These are phyloP conservation scores for Gymnothorax reevesii DNA, from an alignment of 2,797 vertebrate genomes.

Conservation along the genomic window DNA sequence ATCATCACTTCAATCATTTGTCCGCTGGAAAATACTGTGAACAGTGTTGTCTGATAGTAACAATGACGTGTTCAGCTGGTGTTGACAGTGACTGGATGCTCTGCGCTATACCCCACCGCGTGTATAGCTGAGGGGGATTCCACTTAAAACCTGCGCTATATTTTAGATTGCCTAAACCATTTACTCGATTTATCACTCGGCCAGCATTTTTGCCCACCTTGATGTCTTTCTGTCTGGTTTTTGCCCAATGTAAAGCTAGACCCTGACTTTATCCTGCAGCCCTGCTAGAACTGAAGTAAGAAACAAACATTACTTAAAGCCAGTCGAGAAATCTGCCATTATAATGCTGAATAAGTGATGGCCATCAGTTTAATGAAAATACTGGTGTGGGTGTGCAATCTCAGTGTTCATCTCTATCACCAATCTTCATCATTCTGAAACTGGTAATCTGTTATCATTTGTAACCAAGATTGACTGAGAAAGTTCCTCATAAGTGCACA, in stretches of 20 bases:
- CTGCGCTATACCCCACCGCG: too few relatives aligned
- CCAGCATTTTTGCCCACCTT: too few relatives aligned
- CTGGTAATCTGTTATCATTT: background rate
- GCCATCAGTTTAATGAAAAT: slow-evolving; percentile 10
- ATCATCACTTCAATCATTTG: background rate
- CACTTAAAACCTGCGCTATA: too few relatives aligned
- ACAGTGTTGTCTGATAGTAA: too few relatives aligned
- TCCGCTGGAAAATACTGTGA: background rate
- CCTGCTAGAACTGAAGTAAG: background rate
- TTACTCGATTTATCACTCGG: too few relatives aligned
- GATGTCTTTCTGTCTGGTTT: too few relatives aligned
- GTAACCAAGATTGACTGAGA: background rate
- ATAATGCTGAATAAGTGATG: background rate
- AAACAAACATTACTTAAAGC: background rate
- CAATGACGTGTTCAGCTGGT: background rate
- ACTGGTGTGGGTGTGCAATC: slow-evolving; percentile 13
- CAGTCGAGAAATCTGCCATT: slow-evolving; percentile 13
- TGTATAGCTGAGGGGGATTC: too few relatives aligned
- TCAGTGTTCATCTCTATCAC: slow-evolving; percentile 13
- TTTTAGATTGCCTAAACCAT: too few relatives aligned
- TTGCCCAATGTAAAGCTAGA: too few relatives aligned
- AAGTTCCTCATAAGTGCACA: too few relatives aligned
- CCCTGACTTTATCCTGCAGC: background rate
- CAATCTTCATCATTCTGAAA: slow-evolving; percentile 3
- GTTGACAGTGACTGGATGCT: background rate